A percentile compares a stretch with the other conserved stretches of the same genome.
Conservation (phyloP, 2,113 vertebrate species). For the Calyptommatus sinebrachiatus region DNA sequence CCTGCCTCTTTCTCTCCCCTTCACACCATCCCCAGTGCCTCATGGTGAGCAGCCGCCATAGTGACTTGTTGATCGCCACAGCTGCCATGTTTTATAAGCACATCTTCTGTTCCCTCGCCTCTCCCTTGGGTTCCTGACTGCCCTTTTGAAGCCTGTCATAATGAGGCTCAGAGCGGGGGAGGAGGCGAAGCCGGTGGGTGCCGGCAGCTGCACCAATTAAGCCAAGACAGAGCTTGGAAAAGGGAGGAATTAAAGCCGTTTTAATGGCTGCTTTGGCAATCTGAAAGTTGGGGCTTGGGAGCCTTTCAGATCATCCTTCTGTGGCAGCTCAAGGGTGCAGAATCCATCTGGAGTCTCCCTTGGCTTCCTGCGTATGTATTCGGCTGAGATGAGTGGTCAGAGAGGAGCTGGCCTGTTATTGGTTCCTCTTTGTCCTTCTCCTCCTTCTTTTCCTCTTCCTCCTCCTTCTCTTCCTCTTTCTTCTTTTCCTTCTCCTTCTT, state of each 20-base stretch:
- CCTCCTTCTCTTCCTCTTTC: background rate
- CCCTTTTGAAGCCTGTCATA: constrained; percentile 30
- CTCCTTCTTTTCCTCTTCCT: background rate
- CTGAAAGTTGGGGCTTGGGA: background rate
- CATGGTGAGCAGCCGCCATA: background rate
- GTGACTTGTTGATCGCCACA: constrained; percentile 4
- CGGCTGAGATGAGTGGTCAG: background rate
- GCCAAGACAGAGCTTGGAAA: background rate
- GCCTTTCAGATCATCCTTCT: background rate
- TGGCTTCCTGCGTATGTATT: background rate
- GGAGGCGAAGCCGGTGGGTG: constrained; percentile 1
- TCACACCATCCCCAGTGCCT: background rate
- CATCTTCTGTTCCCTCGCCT: background rate
- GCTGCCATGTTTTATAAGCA: constrained; percentile 7
- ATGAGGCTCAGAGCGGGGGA: constrained; percentile 21
- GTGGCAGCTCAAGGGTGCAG: background rate
- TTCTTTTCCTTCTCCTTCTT: too few species aligned
- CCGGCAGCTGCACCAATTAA: constrained; percentile 17
- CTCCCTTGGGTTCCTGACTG: constrained; percentile 8
- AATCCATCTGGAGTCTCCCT: constrained; percentile 8
- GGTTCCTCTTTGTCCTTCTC: background rate
- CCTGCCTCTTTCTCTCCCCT: too few species aligned
- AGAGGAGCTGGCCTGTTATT: background rate
- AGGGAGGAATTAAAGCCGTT: constrained; percentile 14
- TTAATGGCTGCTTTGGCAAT: background rate